Conservation (phyloP, 2,888 invertebrate species). For the Cephus runcator region DNA sequence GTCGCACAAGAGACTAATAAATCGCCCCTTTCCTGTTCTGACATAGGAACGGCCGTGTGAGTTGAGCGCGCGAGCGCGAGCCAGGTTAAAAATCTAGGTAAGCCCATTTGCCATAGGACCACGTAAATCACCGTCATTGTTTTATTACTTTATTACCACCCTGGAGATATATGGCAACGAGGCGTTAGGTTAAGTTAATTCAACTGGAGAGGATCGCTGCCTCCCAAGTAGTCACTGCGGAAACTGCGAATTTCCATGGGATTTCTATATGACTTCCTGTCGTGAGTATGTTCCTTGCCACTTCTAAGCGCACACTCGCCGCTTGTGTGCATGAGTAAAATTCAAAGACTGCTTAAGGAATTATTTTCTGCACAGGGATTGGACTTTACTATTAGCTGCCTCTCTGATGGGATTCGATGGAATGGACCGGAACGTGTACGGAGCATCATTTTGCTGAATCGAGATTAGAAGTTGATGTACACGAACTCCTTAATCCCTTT, state of each 20-base stretch:
- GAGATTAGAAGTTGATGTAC: background rate
- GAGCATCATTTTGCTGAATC: background rate
- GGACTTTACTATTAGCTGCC: background rate
- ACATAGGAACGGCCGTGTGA: background rate
- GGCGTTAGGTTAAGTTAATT: conserved; percentile 37
- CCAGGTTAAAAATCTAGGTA: conserved; percentile 37
- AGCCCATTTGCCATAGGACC: conserved; percentile 48
- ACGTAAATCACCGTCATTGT: conserved; percentile 51
- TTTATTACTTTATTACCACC: conserved; percentile 45
- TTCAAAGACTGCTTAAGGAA: background rate
- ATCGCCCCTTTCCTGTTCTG: conserved; percentile 26
- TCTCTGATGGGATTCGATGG: background rate
- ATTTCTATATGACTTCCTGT: background rate
- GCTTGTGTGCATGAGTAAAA: background rate
- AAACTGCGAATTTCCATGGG: conserved; percentile 29
- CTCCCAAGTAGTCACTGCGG: conserved; percentile 38
- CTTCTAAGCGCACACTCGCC: too few species aligned
- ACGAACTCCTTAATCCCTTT: background rate
- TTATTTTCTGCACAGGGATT: background rate
- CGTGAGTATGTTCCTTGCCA: background rate
- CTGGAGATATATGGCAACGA: conserved; percentile 28
- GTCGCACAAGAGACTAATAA: conserved; percentile 47
- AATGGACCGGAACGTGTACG: background rate
- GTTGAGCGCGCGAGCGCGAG: conserved; percentile 29
- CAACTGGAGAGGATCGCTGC: conserved; percentile 25